These are phyloP conservation scores for Myopa testacea DNA, from an alignment of 2,888 invertebrate genomes.

Conservation along the genomic window DNA sequence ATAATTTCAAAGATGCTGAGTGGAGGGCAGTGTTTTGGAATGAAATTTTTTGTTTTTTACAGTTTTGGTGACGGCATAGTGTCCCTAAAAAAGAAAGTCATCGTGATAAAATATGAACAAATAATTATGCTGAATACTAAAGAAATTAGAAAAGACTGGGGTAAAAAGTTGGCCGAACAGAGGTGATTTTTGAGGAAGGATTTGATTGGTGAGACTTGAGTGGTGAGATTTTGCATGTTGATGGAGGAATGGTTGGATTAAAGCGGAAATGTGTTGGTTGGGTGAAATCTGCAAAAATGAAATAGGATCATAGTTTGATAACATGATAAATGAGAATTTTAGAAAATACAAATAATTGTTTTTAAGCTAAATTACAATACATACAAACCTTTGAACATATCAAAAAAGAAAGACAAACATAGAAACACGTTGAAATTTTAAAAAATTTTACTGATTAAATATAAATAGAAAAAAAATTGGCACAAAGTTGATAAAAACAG, in stretches of 20 bases:
- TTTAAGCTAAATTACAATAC: background rate
- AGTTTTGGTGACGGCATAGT: slow-evolving; percentile 65
- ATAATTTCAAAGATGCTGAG: background rate
- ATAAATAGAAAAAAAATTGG: background rate
- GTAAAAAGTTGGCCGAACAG: background rate
- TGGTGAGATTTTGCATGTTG: background rate
- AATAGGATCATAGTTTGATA: slow-evolving; percentile 6
- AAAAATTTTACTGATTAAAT: background rate
- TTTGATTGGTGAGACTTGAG: too few species aligned
- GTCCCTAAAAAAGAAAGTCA: slow-evolving; percentile 60
- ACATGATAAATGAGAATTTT: too few species aligned
- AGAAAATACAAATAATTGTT: background rate
- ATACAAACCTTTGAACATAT: slow-evolving; percentile 31
- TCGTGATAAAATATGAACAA: slow-evolving; percentile 54
- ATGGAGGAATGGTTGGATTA: slow-evolving; percentile 36
- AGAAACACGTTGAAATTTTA: background rate
- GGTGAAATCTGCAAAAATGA: slow-evolving; percentile 50
- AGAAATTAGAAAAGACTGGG: background rate
- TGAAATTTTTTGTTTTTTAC: slow-evolving; percentile 50
- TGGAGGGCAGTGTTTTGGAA: slow-evolving; percentile 15
- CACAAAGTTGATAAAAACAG: background rate
- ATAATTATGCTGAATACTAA: slow-evolving; percentile 6
- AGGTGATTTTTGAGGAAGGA: background rate
- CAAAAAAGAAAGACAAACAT: slow-evolving; percentile 11
- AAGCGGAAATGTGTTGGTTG: slow-evolving; percentile 50